A percentile compares a stretch with the other conserved stretches of the same genome.
Conservation (phyloP, 1,140 invertebrate genomes). For the Limonius californicus region DNA sequence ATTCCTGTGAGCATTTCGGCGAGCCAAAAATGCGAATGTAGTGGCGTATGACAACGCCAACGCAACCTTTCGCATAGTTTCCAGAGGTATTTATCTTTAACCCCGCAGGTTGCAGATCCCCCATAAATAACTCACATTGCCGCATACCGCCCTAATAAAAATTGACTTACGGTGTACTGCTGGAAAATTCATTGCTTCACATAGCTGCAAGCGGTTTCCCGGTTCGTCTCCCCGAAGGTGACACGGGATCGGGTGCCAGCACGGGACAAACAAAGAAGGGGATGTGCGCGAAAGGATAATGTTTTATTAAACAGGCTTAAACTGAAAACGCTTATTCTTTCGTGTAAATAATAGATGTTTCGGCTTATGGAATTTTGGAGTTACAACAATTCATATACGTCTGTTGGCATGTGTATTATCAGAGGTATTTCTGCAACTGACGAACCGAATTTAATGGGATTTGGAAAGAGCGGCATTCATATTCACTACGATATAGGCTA, state of each 20-base stretch:
- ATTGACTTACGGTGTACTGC: constrained; percentile 1
- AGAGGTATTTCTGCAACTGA: no score
- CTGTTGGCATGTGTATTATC: no score
- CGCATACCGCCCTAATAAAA: constrained; percentile 1
- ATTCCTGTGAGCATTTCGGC: not conserved
- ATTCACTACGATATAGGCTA: no score
- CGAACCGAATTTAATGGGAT: no score
- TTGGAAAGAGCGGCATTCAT: no score
- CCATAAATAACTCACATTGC: constrained; percentile 1
- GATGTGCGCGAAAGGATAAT: not conserved
- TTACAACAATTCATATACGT: no score
- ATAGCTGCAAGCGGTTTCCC: not conserved
- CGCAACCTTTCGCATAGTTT: not conserved
- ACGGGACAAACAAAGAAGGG: not conserved
- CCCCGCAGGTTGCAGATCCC: not conserved
- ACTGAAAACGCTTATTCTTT: not conserved
- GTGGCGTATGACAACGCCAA: not conserved
- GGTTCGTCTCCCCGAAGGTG: not conserved
- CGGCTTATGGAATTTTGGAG: no score
- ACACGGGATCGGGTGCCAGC: not conserved
- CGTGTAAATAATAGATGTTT: no score
- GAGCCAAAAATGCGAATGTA: not conserved
- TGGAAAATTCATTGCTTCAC: not conserved
- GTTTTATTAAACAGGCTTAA: not conserved
- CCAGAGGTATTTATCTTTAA: constrained; percentile 1